Percentiles rank a stretch among this genome's conserved stretches.
phyloP scores from a whole-genome alignment of 2,113 vertebrate genomes.

The Sylvilagus bachmani region DNA sequence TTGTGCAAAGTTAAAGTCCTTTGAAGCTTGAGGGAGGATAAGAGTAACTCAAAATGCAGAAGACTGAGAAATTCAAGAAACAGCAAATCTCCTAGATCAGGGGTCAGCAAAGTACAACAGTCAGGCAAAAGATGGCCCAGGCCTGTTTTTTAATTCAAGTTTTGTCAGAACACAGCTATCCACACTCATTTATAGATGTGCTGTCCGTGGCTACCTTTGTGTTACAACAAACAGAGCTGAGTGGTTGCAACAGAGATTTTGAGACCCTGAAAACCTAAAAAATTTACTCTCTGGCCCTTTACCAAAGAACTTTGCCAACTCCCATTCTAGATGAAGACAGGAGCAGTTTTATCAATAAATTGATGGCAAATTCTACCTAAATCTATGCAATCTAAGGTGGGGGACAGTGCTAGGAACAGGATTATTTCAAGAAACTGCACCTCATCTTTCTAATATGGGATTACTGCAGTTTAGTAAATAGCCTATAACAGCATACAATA shows the following conservation, averaged over 20 bases:
- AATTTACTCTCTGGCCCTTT: no score
- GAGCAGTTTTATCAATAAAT: no score
- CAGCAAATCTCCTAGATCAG: background rate
- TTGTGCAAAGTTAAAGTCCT: conserved; percentile 45
- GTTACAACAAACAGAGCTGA: no score
- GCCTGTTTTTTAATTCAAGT: conserved; percentile 37
- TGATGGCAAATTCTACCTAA: no score
- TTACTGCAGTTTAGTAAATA: conserved; percentile 32
- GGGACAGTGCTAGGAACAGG: background rate
- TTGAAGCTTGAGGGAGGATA: conserved; percentile 25
- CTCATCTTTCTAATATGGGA: conserved; percentile 35
- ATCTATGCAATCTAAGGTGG: no score
- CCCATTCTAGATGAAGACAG: no score
- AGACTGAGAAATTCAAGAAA: background rate
- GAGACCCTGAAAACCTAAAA: no score
- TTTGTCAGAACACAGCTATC: no score
- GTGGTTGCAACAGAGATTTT: no score
- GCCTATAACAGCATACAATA: background rate
- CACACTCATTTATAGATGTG: no score
- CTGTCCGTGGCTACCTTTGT: no score
- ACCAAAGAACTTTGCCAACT: no score
- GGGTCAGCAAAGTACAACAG: background rate
- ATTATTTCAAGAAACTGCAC: conserved; percentile 52
- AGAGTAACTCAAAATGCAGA: background rate
- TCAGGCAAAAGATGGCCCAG: background rate